phyloP scores from a whole-genome alignment of 2,113 vertebrate species.

The Elephas maximus region DNA sequence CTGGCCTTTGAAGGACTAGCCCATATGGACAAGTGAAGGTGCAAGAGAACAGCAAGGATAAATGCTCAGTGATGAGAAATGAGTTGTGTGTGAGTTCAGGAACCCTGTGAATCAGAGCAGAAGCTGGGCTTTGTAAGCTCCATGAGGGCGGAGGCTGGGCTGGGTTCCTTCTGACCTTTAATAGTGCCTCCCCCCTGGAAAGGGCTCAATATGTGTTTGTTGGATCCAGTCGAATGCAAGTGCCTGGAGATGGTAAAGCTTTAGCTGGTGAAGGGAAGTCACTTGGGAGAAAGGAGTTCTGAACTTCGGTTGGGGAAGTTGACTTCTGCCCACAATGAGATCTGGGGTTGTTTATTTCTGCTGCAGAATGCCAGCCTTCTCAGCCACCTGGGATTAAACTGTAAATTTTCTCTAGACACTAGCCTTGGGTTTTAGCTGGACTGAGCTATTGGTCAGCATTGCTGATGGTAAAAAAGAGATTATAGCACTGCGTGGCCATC shows the following conservation, averaged over 20 bases:
- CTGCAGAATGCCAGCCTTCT: neutral
- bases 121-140: neutral
- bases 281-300: slow-evolving; percentile 32
- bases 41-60: neutral
- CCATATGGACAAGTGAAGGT: neutral
- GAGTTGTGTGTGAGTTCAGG: neutral
- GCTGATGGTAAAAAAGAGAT: slow-evolving; percentile 40
- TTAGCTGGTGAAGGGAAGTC: neutral
- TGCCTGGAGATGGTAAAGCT: neutral
- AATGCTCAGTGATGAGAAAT: neutral
- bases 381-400: neutral
- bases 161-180: neutral
- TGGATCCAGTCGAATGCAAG: neutral
- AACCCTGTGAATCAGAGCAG: neutral
- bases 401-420: slow-evolving; percentile 21
- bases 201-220: neutral
- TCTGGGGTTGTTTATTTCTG: neutral
- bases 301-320: slow-evolving; percentile 56
- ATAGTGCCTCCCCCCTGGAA: neutral
- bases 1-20: neutral
- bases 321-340: slow-evolving; percentile 13
- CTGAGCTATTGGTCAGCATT: slow-evolving; percentile 53
- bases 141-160: neutral
- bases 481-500: neutral
- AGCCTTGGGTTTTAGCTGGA: slow-evolving; percentile 41